phyloP scores from a whole-genome alignment of 2,113 vertebrate species.

The Hystrix brachyura region DNA sequence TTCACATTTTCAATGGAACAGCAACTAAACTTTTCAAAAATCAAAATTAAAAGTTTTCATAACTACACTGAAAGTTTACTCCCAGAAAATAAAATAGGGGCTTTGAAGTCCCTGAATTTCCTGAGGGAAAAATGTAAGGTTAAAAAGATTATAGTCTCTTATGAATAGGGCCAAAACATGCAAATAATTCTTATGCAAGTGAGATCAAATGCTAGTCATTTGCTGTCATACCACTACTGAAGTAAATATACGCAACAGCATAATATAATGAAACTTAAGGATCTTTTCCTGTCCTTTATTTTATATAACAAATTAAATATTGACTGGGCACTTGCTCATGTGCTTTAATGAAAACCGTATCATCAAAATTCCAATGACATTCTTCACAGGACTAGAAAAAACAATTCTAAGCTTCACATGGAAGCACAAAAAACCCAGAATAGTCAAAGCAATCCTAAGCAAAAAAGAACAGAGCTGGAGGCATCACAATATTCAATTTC shows the following conservation, averaged over 20 bases:
- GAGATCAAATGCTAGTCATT: conserved; percentile 34
- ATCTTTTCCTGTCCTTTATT: not conserved
- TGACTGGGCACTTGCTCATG: not conserved
- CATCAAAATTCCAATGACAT: not conserved
- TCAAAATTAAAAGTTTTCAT: conserved; percentile 28
- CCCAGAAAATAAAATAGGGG: conserved; percentile 78
- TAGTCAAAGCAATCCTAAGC: not conserved
- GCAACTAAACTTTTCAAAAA: conserved; percentile 35
- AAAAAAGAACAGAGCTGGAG: not conserved
- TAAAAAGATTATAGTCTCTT: conserved; percentile 31
- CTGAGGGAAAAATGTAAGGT: conserved; percentile 51
- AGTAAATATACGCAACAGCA: not conserved
- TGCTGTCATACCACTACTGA: conserved; percentile 19
- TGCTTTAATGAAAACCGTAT: not conserved
- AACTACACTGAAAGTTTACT: conserved; percentile 76
- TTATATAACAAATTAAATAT: not conserved
- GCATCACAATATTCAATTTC: not conserved
- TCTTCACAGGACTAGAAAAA: not conserved
- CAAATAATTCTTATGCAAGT: not conserved
- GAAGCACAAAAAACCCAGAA: not conserved
- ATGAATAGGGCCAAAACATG: not conserved
- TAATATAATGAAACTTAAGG: not conserved
- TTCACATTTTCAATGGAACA: conserved; percentile 64
- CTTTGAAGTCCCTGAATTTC: conserved; percentile 43
- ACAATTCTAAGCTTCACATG: not conserved